Evolutionary conservation across 2,797 vertebrate species (phyloP).

Genomic region (Sebastes glaucus): DNA sequence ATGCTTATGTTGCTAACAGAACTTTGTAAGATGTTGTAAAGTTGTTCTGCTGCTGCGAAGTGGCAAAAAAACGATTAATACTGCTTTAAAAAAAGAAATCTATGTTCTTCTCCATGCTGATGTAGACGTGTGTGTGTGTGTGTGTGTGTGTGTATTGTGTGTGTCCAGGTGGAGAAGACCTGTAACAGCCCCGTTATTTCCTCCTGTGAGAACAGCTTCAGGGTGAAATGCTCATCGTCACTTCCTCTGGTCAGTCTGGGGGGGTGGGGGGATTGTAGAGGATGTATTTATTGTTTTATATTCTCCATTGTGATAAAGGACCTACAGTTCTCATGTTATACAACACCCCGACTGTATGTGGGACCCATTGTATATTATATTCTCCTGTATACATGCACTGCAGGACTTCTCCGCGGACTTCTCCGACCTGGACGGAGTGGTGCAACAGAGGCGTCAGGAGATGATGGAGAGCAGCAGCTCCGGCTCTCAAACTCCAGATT

Average conservation of each 20-base stretch:
- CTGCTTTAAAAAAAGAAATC: not conserved
- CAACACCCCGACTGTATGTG: not conserved
- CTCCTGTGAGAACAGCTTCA: conserved; percentile 87
- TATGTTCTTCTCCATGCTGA: not conserved
- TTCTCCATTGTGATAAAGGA: conserved; percentile 19
- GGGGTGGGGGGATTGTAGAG: conserved; percentile 18
- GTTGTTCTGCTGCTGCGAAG: not conserved
- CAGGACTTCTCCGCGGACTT: conserved; percentile 89
- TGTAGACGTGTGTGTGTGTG: too few relatives aligned
- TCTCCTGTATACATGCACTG: not conserved
- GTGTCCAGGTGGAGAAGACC: conserved; percentile 81
- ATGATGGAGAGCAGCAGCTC: conserved; percentile 92
- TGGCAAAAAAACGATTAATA: not conserved
- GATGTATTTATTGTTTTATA: conserved; percentile 8
- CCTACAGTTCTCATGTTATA: conserved; percentile 23
- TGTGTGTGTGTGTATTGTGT: not conserved
- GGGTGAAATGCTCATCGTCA: conserved; percentile 79
- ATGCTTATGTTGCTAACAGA: not conserved
- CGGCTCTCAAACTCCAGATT: conserved; percentile 92
- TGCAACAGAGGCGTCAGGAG: conserved; percentile 83
- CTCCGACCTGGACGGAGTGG: conserved; percentile 87
- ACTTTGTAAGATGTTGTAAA: not conserved
- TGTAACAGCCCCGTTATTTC: conserved; percentile 85
- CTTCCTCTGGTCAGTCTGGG: conserved; percentile 86
- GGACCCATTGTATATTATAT: conserved; percentile 1